Evolutionary conservation across 2,888 invertebrate species (phyloP).

Genomic region (Microchrysa polita): DNA sequence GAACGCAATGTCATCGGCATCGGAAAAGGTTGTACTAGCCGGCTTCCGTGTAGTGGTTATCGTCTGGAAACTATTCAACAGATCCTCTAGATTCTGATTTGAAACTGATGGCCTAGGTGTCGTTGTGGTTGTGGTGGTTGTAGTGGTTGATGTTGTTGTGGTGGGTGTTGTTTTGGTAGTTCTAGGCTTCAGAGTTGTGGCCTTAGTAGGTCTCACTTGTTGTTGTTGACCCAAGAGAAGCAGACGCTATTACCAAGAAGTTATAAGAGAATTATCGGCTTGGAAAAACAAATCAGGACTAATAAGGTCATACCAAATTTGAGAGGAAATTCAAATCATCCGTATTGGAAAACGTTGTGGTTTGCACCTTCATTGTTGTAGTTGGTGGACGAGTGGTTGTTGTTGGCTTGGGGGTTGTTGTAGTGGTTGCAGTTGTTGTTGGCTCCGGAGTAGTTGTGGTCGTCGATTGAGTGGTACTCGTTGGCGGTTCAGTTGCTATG

Average conservation of each 20-base stretch:
- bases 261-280: background rate
- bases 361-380: slow-evolving; percentile 60
- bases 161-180: slow-evolving; percentile 52
- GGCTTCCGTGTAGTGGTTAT: slow-evolving; percentile 57
- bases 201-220: slow-evolving; percentile 47
- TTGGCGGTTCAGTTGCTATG: slow-evolving; percentile 45
- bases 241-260: slow-evolving; percentile 47
- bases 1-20: slow-evolving; percentile 70
- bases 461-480: slow-evolving; percentile 54
- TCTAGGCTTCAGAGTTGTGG: slow-evolving; percentile 37
- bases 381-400: slow-evolving; percentile 56
- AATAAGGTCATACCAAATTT: slow-evolving; percentile 66
- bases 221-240: slow-evolving; percentile 49
- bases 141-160: slow-evolving; percentile 55
- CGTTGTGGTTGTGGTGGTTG: slow-evolving; percentile 53
- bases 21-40: slow-evolving; percentile 66
- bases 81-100: slow-evolving; percentile 56
- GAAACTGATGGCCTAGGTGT: slow-evolving; percentile 57
- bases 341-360: slow-evolving; percentile 65
- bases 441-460: slow-evolving; percentile 57
- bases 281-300: background rate
- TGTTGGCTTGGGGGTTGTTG: slow-evolving; percentile 65
- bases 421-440: slow-evolving; percentile 60
- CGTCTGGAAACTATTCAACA: slow-evolving; percentile 49
- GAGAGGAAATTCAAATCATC: slow-evolving; percentile 70